These are phyloP conservation scores for Temnothorax unifasciatus DNA, from an alignment of 2,888 invertebrate species.

Conservation along the genomic window DNA sequence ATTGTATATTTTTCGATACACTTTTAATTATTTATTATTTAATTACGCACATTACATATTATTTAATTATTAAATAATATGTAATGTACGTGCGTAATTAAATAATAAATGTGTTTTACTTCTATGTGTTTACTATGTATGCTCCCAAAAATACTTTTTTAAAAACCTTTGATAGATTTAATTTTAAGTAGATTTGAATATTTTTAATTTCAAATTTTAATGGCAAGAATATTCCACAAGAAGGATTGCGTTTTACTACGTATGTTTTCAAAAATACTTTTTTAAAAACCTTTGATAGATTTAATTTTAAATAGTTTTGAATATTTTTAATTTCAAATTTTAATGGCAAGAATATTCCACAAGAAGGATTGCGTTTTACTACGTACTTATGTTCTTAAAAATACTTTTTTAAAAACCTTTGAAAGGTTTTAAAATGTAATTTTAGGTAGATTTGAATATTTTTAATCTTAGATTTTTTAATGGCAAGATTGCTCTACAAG, in stretches of 20 bases:
- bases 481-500: background rate
- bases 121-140: too few relatives aligned
- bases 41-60: background rate
- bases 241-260: background rate
- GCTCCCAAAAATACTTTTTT: background rate
- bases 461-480: background rate
- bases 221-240: too few relatives aligned
- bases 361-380: background rate
- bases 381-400: too few relatives aligned
- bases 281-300: background rate
- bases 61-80: background rate
- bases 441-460: background rate
- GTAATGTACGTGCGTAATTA: too few relatives aligned
- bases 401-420: background rate
- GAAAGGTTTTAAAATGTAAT: background rate
- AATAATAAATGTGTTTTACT: too few relatives aligned
- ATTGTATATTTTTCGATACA: background rate
- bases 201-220: too few relatives aligned
- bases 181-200: background rate
- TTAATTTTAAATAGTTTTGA: background rate
- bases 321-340: background rate
- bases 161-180: background rate
- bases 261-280: background rate
- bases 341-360: background rate
- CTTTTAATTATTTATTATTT: conserved; percentile 13